Evolutionary conservation across 1,140 invertebrate genomes (phyloP).

Genomic region (Druon quercuslanigerum): DNA sequence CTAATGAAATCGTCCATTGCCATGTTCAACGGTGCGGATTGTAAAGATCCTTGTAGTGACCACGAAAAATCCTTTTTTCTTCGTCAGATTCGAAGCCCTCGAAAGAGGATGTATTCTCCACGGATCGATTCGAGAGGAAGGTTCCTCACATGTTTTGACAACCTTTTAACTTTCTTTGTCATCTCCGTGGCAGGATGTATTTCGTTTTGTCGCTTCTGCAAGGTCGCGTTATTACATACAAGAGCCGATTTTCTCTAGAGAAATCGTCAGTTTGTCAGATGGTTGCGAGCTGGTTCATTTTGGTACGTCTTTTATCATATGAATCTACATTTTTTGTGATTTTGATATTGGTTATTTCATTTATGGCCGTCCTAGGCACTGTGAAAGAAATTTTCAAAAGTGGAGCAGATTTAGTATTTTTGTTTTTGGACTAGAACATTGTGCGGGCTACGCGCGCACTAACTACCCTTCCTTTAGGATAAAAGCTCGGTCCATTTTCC

Average conservation of each 20-base stretch:
- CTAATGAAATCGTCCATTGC: conserved; percentile 2
- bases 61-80: conserved; percentile 9
- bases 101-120: conserved; percentile 33
- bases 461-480: too few relatives aligned
- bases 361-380: too few relatives aligned
- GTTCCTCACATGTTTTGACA: background rate
- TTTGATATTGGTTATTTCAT: too few relatives aligned
- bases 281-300: background rate
- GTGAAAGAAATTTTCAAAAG: too few relatives aligned
- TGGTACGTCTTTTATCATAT: conserved; percentile 16
- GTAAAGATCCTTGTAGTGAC: conserved; percentile 22
- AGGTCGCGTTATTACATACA: conserved; percentile 49
- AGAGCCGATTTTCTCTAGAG: conserved; percentile 36
- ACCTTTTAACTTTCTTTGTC: conserved; percentile 19
- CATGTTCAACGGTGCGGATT: conserved; percentile 1
- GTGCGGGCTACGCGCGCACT: too few relatives aligned
- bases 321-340: background rate
- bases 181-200: conserved; percentile 49
- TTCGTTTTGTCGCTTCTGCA: conserved; percentile 46
- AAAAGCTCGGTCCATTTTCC: too few relatives aligned
- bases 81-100: background rate
- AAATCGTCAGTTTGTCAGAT: conserved; percentile 33
- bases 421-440: too few relatives aligned
- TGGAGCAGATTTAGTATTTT: too few relatives aligned
- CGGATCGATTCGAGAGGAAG: conserved; percentile 19